Evolutionary conservation across 2,888 invertebrate species (phyloP).

Genomic region (Gymnoscelis rufifasciata): DNA sequence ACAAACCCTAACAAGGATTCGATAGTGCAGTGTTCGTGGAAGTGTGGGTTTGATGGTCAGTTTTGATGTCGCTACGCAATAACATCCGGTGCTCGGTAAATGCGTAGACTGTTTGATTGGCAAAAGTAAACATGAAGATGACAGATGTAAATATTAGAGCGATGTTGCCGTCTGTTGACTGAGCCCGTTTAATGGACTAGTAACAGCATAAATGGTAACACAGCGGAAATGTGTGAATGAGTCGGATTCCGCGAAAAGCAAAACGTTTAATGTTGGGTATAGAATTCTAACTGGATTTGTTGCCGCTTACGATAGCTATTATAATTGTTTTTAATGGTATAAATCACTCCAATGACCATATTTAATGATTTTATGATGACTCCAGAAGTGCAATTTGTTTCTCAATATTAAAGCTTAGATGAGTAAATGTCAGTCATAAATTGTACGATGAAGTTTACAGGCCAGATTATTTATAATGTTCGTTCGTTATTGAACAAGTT

Average conservation of each 20-base stretch:
- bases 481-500: slow-evolving; percentile 17
- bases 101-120: slow-evolving; percentile 64
- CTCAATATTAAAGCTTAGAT: slow-evolving; percentile 1
- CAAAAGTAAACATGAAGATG: slow-evolving; percentile 66
- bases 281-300: not conserved
- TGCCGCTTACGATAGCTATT: not conserved
- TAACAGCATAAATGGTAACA: slow-evolving; percentile 46
- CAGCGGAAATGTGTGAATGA: slow-evolving; percentile 62
- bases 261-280: slow-evolving; percentile 11
- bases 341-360: not conserved
- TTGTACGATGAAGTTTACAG: not conserved
- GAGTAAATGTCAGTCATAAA: slow-evolving; percentile 1
- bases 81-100: too few relatives aligned
- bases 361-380: not conserved
- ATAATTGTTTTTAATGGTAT: not conserved
- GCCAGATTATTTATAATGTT: not conserved
- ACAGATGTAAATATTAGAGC: slow-evolving; percentile 57
- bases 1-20: slow-evolving; percentile 58
- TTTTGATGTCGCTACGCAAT: slow-evolving; percentile 42
- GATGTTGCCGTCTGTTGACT: slow-evolving; percentile 45
- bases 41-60: slow-evolving; percentile 60
- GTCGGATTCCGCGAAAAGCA: slow-evolving; percentile 48
- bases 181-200: slow-evolving; percentile 57
- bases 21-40: slow-evolving; percentile 46
- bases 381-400: not conserved